Base-by-base conservation (phyloP, 2,797 vertebrate genomes). In the Lateolabrax maculatus region DNA sequence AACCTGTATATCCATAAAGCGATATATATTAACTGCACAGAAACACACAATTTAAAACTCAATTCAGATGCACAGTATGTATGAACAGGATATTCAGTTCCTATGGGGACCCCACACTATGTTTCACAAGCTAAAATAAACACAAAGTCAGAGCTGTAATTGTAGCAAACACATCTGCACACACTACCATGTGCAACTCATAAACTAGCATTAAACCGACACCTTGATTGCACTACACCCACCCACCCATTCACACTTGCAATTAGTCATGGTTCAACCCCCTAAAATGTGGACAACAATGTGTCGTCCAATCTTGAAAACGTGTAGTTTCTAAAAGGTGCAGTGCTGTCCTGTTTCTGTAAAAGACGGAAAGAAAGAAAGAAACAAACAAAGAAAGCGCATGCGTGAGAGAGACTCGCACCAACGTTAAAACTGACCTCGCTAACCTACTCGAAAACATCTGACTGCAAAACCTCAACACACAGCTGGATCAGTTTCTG, bases 141-240 rank as follows among this genome's bases (percentile, higher is more conserved):
- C 64, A 70, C 29, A 39, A 44, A 48, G 55, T 84, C 16, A 51
- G 46, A 48, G 73, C 46, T 68, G 73, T 82, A 73, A 76, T 80
- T 79, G 68, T 16, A 51, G 66, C 78, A 64, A 77, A 76, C 46
- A 56, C 76, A 62, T 68, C 27, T 69, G 69, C 70, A 39, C 16
- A 66, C 51, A 66, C 71, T n/a, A 67, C 48, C 56, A 61, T 23
- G 48, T 23, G 43, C 43, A 39, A 80, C 41, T 74, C 61, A 71
- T 44, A 85, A 85, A 77, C 80, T 80, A 43, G 73, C 46, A 79
- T 77, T 66, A 71, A 55, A 77, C 79, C 75, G 67, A 31, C 56
- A 41, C 34, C 52, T 53, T 78, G 46, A 83, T 36, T 62, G 68
- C 74, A 65, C 37, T 25, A 43, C 61, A 31, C 29, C 23, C 29